These are phyloP conservation scores for Macropis europaea DNA, from an alignment of 2,888 invertebrate genomes.

Conservation along the genomic window DNA sequence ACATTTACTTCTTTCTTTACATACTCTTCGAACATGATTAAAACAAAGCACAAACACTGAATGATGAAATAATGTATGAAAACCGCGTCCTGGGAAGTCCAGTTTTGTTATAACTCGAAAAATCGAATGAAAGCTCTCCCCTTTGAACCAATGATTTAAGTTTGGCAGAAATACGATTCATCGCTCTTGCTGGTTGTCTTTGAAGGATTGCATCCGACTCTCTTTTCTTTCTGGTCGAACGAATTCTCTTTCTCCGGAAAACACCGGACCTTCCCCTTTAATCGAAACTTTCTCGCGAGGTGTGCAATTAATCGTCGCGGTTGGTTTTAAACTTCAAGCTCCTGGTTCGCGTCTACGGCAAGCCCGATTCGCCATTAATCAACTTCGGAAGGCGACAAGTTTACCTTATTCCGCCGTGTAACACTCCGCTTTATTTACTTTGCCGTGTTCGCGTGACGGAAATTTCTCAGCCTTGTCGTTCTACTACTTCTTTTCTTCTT, in stretches of 20 bases:
- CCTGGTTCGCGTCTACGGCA: not conserved
- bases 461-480: conserved; percentile 7
- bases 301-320: conserved; percentile 52
- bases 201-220: not conserved
- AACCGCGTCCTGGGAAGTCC: too few species aligned
- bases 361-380: conserved; percentile 51
- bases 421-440: conserved; percentile 16
- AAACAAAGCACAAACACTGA: too few species aligned
- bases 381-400: conserved; percentile 38
- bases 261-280: not conserved
- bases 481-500: too few species aligned
- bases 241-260: not conserved
- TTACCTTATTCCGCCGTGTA: conserved; percentile 43
- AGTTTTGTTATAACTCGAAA: too few species aligned
- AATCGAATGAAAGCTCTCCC: too few species aligned
- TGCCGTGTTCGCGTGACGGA: not conserved
- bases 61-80: too few species aligned
- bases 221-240: not conserved
- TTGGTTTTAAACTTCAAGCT: conserved; percentile 38
- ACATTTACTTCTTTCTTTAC: too few species aligned
- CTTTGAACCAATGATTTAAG: too few species aligned
- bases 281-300: conserved; percentile 16
- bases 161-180: not conserved
- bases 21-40: too few species aligned
- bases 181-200: not conserved